Evolutionary conservation across 1,140 invertebrate species (phyloP).

Genomic region (Saccostrea glomerata): DNA sequence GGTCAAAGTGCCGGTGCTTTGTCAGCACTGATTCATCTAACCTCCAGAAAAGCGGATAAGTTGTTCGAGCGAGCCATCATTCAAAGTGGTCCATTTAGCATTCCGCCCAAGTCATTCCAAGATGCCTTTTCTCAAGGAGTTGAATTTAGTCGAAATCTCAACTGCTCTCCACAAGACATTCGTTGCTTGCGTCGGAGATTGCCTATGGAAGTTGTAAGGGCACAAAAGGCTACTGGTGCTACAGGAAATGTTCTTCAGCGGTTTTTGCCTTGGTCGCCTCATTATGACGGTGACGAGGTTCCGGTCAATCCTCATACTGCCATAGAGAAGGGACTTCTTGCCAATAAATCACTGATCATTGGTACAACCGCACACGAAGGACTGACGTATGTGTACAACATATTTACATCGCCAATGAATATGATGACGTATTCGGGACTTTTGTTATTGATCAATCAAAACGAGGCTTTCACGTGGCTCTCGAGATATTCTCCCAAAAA

Average conservation of each 20-base stretch:
- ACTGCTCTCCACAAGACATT: constrained; percentile 47
- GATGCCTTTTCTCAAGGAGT: constrained; percentile 49
- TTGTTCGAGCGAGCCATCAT: constrained; percentile 57
- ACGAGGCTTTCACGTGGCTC: constrained; percentile 39
- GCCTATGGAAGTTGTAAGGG: constrained; percentile 50
- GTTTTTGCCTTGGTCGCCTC: constrained; percentile 57
- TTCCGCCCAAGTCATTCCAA: constrained; percentile 54
- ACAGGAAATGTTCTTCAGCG: constrained; percentile 39
- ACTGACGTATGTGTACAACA: constrained; percentile 44
- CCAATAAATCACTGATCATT: constrained; percentile 56
- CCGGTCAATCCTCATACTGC: constrained; percentile 37
- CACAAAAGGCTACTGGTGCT: constrained; percentile 38
- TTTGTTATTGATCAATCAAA: constrained; percentile 47
- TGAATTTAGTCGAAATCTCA: constrained; percentile 42
- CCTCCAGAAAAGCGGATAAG: constrained; percentile 45
- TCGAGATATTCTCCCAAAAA: constrained; percentile 44
- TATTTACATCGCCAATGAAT: constrained; percentile 41
- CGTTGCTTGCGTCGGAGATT: constrained; percentile 53
- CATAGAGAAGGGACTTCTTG: constrained; percentile 38
- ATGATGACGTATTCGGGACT: constrained; percentile 35
- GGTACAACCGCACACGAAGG: constrained; percentile 59
- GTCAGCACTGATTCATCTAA: constrained; percentile 57
- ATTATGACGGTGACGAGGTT: constrained; percentile 56
- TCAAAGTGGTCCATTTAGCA: constrained; percentile 56
- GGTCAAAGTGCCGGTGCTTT: constrained; percentile 66